A percentile compares a stretch with the other conserved stretches of the same genome.
These are phyloP conservation scores for Spisula subtruncata DNA, from an alignment of 2,888 invertebrate species.

Conservation along the genomic window DNA sequence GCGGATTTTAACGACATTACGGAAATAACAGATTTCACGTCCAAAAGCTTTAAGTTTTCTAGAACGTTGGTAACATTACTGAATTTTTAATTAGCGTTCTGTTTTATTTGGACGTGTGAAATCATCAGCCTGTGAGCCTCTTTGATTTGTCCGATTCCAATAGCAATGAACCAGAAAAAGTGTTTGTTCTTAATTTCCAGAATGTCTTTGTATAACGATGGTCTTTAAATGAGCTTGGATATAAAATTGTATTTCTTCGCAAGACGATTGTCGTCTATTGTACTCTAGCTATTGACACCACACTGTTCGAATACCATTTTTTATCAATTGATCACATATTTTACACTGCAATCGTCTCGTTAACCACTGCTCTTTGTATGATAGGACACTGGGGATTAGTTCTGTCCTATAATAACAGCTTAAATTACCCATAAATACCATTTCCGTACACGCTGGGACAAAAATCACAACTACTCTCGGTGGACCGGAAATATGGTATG, in stretches of 20 bases:
- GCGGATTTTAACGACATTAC: conserved; percentile 1
- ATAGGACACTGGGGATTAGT: not conserved
- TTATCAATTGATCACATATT: conserved; percentile 10
- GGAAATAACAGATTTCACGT: not conserved
- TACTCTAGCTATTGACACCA: too few species aligned
- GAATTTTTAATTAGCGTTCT: conserved; percentile 1
- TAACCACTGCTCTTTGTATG: conserved; percentile 3
- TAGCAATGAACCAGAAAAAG: too few species aligned
- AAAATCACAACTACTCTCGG: not conserved
- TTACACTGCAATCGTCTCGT: not conserved
- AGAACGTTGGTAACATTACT: not conserved
- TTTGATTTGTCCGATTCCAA: too few species aligned
- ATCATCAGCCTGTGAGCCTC: too few species aligned
- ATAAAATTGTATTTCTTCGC: not conserved
- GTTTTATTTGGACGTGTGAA: not conserved
- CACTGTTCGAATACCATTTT: not conserved
- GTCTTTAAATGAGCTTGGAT: not conserved
- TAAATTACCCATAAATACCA: conserved; percentile 13
- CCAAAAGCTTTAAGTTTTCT: too few species aligned
- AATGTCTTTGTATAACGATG: too few species aligned
- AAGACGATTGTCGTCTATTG: not conserved
- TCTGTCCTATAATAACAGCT: not conserved
- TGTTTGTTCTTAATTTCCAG: too few species aligned
- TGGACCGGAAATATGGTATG: conserved; percentile 33
- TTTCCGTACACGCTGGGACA: conserved; percentile 1